Evolutionary conservation across 2,888 invertebrate species (phyloP).

Genomic region (Muschampia plurimacula): DNA sequence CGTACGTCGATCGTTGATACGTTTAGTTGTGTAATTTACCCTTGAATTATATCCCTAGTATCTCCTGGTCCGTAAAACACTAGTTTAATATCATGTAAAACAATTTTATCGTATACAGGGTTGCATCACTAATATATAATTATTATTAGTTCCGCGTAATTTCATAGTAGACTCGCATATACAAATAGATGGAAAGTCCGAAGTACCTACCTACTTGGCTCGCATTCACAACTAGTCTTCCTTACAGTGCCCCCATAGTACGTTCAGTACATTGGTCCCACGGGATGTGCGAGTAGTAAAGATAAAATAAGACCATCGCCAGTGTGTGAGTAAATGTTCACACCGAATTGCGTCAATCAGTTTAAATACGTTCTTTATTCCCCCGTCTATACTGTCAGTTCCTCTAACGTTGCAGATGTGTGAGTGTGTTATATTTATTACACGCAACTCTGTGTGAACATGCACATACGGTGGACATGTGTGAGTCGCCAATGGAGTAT

Average conservation of each 20-base stretch:
- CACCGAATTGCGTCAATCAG: conserved; percentile 78
- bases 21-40: too few relatives aligned
- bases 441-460: conserved; percentile 67
- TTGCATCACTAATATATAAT: conserved; percentile 47
- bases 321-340: conserved; percentile 70
- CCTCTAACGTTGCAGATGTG: conserved; percentile 59
- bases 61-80: neutral
- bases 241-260: conserved; percentile 66
- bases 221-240: conserved; percentile 74
- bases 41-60: too few relatives aligned
- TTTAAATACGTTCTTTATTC: conserved; percentile 70
- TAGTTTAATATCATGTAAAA: neutral
- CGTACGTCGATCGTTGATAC: too few relatives aligned
- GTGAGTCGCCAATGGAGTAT: conserved; percentile 81
- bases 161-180: conserved; percentile 54
- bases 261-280: conserved; percentile 78
- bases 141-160: conserved; percentile 49
- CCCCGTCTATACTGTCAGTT: conserved; percentile 71
- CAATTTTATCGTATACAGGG: neutral
- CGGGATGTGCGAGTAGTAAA: conserved; percentile 79
- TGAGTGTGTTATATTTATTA: conserved; percentile 81
- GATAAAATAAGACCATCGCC: conserved; percentile 72
- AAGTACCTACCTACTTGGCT: conserved; percentile 56
- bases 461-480: conserved; percentile 74
- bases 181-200: conserved; percentile 60